These are phyloP conservation scores for Unio delphinus DNA, from an alignment of 2,888 invertebrate genomes.

Conservation along the genomic window DNA sequence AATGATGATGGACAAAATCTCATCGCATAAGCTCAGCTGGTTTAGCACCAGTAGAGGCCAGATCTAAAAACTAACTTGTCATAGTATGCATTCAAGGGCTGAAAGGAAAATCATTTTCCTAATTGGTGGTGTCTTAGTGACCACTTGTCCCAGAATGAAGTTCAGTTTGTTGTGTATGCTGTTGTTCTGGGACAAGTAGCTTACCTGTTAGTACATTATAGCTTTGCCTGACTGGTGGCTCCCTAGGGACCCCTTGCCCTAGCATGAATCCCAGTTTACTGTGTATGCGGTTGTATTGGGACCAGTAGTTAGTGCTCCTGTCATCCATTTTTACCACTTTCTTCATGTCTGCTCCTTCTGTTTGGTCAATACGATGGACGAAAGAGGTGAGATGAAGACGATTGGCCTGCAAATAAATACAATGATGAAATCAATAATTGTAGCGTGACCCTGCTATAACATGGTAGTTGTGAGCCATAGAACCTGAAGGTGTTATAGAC, in stretches of 20 bases:
- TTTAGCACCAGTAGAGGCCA: too few species aligned
- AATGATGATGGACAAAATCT: too few species aligned
- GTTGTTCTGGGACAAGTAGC: conserved; percentile 2
- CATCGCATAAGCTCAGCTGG: too few species aligned
- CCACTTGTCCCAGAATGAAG: background rate
- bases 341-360: conserved; percentile 56
- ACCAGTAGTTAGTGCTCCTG: conserved; percentile 55
- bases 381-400: conserved; percentile 56
- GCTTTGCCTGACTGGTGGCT: conserved; percentile 52
- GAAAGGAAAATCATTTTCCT: too few species aligned
- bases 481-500: too few species aligned
- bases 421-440: too few species aligned
- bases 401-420: conserved; percentile 49
- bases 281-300: conserved; percentile 66
- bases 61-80: too few species aligned
- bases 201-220: conserved; percentile 68
- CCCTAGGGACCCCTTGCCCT: conserved; percentile 60
- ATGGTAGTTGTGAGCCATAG: too few species aligned
- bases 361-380: conserved; percentile 59
- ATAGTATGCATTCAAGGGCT: too few species aligned
- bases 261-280: conserved; percentile 62
- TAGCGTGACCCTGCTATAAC: too few species aligned
- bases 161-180: background rate
- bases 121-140: too few species aligned
- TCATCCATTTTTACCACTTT: conserved; percentile 44